Evolutionary conservation across 2,113 vertebrate genomes (phyloP).

Genomic region (Hippocampus zosterae): DNA sequence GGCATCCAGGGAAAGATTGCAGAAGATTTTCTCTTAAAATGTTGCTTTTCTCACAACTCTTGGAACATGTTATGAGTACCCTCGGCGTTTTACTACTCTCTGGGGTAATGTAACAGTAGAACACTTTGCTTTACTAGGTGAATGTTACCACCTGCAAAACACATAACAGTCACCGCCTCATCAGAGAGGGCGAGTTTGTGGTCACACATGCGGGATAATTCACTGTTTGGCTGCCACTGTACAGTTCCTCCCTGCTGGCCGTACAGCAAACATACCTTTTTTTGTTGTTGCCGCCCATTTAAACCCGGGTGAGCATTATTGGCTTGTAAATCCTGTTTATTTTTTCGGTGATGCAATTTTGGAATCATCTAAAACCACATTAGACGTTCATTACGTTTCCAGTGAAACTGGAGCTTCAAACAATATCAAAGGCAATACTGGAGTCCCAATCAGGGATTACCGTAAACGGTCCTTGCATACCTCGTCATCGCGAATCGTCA

Average conservation of each 20-base stretch:
- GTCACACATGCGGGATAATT: slow-evolving; percentile 2
- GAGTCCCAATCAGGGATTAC: no score
- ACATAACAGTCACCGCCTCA: slow-evolving; percentile 15
- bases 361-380: no score
- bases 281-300: no score
- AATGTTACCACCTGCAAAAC: slow-evolving; percentile 29
- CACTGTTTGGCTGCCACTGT: not conserved
- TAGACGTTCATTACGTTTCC: no score
- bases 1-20: slow-evolving; percentile 26
- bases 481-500: no score
- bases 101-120: slow-evolving; percentile 55
- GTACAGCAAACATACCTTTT: no score
- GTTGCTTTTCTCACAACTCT: slow-evolving; percentile 47
- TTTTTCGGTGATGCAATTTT: no score
- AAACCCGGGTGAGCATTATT: no score
- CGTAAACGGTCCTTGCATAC: no score
- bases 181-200: slow-evolving; percentile 17
- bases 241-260: not conserved
- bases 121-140: slow-evolving; percentile 37
- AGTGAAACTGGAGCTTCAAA: no score
- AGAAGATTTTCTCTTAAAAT: slow-evolving; percentile 25
- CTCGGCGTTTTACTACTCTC: slow-evolving; percentile 47
- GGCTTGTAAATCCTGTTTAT: no score
- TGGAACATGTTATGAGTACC: slow-evolving; percentile 50
- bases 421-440: no score